Base-by-base conservation (phyloP, 2,888 invertebrate genomes). In the Xylota segnis region DNA sequence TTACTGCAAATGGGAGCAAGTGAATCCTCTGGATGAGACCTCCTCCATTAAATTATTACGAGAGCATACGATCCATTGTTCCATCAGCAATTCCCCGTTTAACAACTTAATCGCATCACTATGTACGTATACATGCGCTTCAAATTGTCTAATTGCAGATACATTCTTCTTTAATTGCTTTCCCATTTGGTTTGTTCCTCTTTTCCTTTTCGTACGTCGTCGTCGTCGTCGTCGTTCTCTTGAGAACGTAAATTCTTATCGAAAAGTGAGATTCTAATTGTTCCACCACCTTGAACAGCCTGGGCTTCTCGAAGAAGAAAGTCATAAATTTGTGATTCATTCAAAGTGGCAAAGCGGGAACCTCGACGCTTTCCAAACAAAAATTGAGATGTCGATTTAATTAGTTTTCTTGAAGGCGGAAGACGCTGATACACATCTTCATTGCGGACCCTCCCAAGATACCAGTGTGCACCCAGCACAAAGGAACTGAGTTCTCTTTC, bases 221-320 rank as follows among this genome's bases (percentile, higher is more conserved):
- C n/a, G n/a, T n/a, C n/a, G n/a, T n/a, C n/a, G n/a, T n/a, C n/a
- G n/a, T n/a, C n/a, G n/a, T 76, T 70, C 56, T 43, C 82, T 34
- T 14, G 68, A 43, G 82, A 70, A 66, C 18, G 5, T 9, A n/a
- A 47, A 50, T 61, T 71, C 59, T 74, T 78, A 83, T 83, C 83
- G 56, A 50, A 79, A 74, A 79, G 72, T 52, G 27, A 78, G 83
- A 83, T 83, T 74, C 74, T 68, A 56, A 77, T 71, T 52, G 37
- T 40, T 34, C 52, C 14, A 40, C 58, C 23, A 14, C 40, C 58
- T 23, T 4, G 27, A 63, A n/a, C n/a, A n/a, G 29, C 5, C 16
- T 9, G 4, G 2, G 2, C 40, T 45, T 52, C n/a, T n/a, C 45
- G 18, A 63, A 61, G 18, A 63, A 61, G 40, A 66, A 61, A 56